Evolutionary conservation across 2,888 invertebrate species (phyloP), one percentile per base, ranked within the genome.

Genomic region (Achlya flavicornis): DNA sequence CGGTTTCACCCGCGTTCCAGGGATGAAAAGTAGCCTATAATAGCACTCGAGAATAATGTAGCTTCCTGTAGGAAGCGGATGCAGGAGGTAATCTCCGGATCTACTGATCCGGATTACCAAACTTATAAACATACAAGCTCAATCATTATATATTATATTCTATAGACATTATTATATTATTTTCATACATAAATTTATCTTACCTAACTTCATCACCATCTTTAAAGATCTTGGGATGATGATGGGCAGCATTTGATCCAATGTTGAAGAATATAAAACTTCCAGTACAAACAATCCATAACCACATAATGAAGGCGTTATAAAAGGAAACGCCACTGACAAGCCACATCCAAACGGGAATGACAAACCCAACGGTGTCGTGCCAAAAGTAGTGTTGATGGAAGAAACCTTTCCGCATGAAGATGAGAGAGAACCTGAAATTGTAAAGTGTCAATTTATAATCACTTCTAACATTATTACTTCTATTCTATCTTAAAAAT

Each of bases 191-290:
- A 26, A 26, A 26, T 26, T 26, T 26, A 73, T 10, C 71, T 73
- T 88, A 96, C 96, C 95, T 94, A 57, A 95, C 91, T 72, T 95
- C 87, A 84, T 97, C 97, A 0, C 97, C 97, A 79, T 97, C 97
- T 80, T 97, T 97, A 78, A 96, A 96, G 61, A 96, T 95, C 63
- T 96, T 95, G 0, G 97, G 97, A 85, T 97, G 97, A 82, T 97
- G 97, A 87, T 98, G 97, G 0, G 96, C 97, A 5, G 97, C 97
- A 79, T 95, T 97, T 1, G 96, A 75, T 3, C 96, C 97, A 68
- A 97, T 95, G 0, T 92, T 75, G 4, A 89, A 92, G 80, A 97
- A 96, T 1, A 94, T 78, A 46, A 95, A 94, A 74, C 97, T 96
- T 0, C 88, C 92, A 0, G 94, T 81, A 19, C 94, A 76, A n/a